These are phyloP conservation scores for Porites rus DNA, from an alignment of 92 coral and sea anemone genomes.

Conservation along the genomic window DNA sequence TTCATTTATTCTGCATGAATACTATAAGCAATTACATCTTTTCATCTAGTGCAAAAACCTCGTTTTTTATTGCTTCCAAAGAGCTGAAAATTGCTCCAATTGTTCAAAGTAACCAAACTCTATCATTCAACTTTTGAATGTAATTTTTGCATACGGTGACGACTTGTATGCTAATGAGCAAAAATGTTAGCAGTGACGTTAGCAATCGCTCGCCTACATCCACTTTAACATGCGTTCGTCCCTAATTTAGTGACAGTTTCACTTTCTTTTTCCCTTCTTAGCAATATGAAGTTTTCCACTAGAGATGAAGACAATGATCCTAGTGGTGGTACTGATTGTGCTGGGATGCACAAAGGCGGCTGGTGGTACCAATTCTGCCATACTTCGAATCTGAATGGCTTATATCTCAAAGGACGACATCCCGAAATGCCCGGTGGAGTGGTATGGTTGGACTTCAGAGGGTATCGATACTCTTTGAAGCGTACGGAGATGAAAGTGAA, in stretches of 20 bases:
- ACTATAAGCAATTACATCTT: no score
- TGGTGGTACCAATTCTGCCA: conserved; percentile 56
- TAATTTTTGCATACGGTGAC: no score
- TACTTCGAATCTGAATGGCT: conserved; percentile 47
- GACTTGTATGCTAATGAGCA: no score
- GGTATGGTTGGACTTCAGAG: conserved; percentile 49
- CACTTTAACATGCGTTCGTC: no score
- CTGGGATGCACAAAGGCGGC: conserved; percentile 33
- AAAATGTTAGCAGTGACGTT: no score
- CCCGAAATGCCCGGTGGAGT: conserved; percentile 42
- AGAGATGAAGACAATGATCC: conserved; percentile 51
- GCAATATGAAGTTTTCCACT: conserved; percentile 49
- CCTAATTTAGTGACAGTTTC: background rate
- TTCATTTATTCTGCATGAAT: no score
- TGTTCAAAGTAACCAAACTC: no score
- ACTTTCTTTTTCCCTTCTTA: background rate
- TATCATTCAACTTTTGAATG: no score
- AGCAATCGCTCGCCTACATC: no score
- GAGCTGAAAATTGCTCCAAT: no score
- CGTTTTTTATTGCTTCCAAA: no score
- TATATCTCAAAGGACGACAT: conserved; percentile 41
- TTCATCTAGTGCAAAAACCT: no score
- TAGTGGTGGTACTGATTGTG: conserved; percentile 24
- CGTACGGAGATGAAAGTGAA: conserved; percentile 43
- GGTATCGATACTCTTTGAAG: conserved; percentile 34